A percentile compares a stretch with the other conserved stretches of the same genome.
Evolutionary conservation across 2,888 invertebrate species (phyloP).

Genomic region (Drosophila formosana): DNA sequence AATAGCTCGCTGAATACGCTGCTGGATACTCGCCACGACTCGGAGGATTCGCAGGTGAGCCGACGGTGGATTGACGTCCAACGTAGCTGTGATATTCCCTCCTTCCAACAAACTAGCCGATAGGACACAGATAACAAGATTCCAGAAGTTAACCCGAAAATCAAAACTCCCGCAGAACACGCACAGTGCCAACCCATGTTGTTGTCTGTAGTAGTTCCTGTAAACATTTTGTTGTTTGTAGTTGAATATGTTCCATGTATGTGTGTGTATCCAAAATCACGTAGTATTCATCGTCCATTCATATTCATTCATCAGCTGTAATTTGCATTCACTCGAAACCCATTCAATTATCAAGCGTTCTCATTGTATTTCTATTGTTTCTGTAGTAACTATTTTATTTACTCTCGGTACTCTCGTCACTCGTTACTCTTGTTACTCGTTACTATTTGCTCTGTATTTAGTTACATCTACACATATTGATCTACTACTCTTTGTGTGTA

Average conservation of each 20-base stretch:
- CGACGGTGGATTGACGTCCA: background rate
- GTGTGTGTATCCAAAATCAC: conserved; percentile 1
- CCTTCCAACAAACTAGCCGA: background rate
- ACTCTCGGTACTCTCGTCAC: background rate
- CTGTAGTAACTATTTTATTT: background rate
- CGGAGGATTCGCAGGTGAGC: conserved; percentile 85
- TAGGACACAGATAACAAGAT: conserved; percentile 8
- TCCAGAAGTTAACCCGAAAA: background rate
- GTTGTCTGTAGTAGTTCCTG: conserved; percentile 7
- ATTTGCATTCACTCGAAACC: background rate
- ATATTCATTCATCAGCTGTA: background rate
- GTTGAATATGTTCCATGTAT: background rate
- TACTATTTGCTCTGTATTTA: conserved; percentile 27
- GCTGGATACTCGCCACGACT: conserved; percentile 90
- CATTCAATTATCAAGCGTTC: background rate
- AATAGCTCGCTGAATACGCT: conserved; percentile 96
- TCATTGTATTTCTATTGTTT: background rate
- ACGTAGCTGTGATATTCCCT: background rate
- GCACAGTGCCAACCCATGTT: conserved; percentile 2
- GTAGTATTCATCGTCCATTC: background rate
- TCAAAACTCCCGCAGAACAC: conserved; percentile 4
- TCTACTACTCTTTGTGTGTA: conserved; percentile 8
- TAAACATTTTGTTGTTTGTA: background rate
- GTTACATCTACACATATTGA: conserved; percentile 14
- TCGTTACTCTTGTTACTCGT: conserved; percentile 12